Evolutionary conservation across 2,888 invertebrate genomes (phyloP).

Genomic region (Crocallis elinguaria): DNA sequence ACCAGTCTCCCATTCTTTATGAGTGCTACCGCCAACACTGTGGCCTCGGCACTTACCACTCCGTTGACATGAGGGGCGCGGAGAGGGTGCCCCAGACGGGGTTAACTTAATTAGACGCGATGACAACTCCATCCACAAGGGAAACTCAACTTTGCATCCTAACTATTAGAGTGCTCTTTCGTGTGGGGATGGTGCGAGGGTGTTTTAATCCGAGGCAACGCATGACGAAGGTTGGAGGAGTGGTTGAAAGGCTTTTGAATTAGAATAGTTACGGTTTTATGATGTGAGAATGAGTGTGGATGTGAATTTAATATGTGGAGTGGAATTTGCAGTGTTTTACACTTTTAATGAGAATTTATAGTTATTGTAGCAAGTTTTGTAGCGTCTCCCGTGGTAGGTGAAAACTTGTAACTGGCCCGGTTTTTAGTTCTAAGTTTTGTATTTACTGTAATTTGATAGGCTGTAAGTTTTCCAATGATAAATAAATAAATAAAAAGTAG

Average conservation of each 20-base stretch:
- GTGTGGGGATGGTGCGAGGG: neutral
- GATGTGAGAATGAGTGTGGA: conserved; percentile 14
- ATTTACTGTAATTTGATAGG: too few species aligned
- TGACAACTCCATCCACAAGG: conserved; percentile 4
- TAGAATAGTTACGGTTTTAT: conserved; percentile 31
- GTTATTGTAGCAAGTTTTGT: neutral
- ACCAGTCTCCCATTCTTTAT: neutral
- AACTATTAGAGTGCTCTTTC: neutral
- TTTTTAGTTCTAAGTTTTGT: too few species aligned
- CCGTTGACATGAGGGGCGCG: conserved; percentile 6
- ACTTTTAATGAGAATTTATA: neutral
- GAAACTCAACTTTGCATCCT: neutral
- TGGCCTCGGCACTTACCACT: conserved; percentile 4
- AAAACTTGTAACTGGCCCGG: too few species aligned
- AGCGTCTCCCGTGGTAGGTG: too few species aligned
- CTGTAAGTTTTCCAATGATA: too few species aligned
- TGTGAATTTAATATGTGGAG: conserved; percentile 5
- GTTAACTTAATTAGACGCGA: conserved; percentile 26
- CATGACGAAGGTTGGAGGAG: conserved; percentile 34
- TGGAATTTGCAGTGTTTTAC: neutral
- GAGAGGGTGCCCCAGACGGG: conserved; percentile 7
- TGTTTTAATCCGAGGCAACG: conserved; percentile 30
- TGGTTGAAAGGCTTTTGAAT: conserved; percentile 33
- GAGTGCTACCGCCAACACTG: neutral
- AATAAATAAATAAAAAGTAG: too few species aligned